A percentile compares a stretch with the other conserved stretches of the same genome.
Conservation (phyloP, 2,888 invertebrate species). For the Hyles lineata region DNA sequence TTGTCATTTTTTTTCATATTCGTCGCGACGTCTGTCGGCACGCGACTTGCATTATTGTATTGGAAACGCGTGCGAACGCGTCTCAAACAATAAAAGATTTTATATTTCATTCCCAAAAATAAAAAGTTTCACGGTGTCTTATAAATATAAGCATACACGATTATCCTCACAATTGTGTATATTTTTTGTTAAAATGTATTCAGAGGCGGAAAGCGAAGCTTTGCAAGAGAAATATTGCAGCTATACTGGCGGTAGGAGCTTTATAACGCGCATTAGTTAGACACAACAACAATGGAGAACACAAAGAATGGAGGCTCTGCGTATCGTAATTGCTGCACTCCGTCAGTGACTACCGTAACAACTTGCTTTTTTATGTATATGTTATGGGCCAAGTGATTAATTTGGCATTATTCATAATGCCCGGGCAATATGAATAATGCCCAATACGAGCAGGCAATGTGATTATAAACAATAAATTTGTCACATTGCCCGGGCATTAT, state of each 20-base stretch:
- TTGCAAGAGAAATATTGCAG: neutral
- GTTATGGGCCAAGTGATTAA: too few species aligned
- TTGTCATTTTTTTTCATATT: constrained; percentile 38
- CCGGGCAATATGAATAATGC: too few species aligned
- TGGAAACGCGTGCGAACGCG: constrained; percentile 43
- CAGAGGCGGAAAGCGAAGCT: neutral
- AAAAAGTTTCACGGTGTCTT: neutral
- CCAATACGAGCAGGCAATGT: too few species aligned
- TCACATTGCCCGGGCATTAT: too few species aligned
- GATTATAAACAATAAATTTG: too few species aligned
- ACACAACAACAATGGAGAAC: constrained; percentile 15
- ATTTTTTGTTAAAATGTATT: neutral
- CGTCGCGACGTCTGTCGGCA: constrained; percentile 30
- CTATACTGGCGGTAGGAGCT: neutral
- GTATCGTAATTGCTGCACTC: constrained; percentile 59
- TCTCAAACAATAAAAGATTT: neutral
- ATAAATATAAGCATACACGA: neutral
- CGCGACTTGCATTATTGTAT: constrained; percentile 36
- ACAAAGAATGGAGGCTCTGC: constrained; percentile 49
- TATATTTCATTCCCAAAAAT: neutral
- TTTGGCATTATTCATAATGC: too few species aligned
- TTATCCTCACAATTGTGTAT: neutral
- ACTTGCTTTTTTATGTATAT: constrained; percentile 58
- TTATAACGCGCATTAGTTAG: constrained; percentile 19
- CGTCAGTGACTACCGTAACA: constrained; percentile 53